Percentiles rank a stretch among this genome's conserved stretches.
phyloP scores from a whole-genome alignment of 2,888 invertebrate species.

The Saturnia japonica region DNA sequence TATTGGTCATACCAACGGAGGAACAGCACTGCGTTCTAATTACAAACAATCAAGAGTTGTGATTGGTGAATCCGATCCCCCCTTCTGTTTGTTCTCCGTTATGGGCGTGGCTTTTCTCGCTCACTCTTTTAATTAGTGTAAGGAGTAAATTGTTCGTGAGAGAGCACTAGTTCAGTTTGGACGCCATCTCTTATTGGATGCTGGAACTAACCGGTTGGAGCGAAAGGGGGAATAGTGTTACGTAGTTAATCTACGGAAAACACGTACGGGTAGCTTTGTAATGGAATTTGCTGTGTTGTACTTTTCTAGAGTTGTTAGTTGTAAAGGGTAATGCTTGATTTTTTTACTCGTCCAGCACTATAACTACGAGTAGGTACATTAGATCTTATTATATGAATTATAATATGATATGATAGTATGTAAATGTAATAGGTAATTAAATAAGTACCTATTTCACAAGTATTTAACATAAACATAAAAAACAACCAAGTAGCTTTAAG shows the following conservation, averaged over 20 bases:
- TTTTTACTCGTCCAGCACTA: not conserved
- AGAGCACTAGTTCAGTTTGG: constrained; percentile 72
- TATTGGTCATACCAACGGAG: constrained; percentile 76
- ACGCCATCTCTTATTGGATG: constrained; percentile 80
- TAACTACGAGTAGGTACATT: too few relatives aligned
- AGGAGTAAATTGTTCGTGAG: constrained; percentile 82
- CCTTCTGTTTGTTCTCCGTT: constrained; percentile 77
- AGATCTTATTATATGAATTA: not conserved
- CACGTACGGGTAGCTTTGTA: constrained; percentile 73
- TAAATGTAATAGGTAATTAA: too few relatives aligned
- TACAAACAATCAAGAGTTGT: constrained; percentile 80
- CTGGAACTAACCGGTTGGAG: constrained; percentile 64
- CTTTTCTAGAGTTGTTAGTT: constrained; percentile 54
- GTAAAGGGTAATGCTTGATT: not conserved
- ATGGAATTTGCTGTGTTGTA: constrained; percentile 76
- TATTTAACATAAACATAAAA: too few relatives aligned
- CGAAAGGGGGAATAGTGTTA: constrained; percentile 69
- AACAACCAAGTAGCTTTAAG: too few relatives aligned
- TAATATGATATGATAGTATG: not conserved
- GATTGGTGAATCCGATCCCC: constrained; percentile 74
- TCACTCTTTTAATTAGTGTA: constrained; percentile 83
- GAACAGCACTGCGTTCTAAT: constrained; percentile 78
- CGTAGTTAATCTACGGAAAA: constrained; percentile 79
- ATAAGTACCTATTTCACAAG: too few relatives aligned
- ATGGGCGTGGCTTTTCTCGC: constrained; percentile 75